Evolutionary conservation across 2,113 vertebrate species (phyloP), one percentile per base, ranked within the genome.

Genomic region (Salminus brasiliensis): DNA sequence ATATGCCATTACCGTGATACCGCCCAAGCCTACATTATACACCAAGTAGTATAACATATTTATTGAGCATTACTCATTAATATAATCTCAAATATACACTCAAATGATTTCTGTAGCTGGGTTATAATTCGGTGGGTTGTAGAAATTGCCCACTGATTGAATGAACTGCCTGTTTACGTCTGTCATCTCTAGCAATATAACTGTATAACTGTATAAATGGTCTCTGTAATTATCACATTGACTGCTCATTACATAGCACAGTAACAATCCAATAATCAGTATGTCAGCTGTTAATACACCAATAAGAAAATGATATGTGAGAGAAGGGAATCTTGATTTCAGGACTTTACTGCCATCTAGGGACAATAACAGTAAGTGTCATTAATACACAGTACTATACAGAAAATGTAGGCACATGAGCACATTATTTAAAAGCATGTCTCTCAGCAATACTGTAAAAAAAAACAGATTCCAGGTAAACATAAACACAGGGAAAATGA

Each of bases 321-420:
- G 11, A 21, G n/a, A 34, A 25, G 0, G 12, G 16, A 4, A 5
- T 1, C 34, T 70, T 45, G 3, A 41, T 32, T 9, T 57, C 52
- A 23, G 43, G 29, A 39, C 65, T 62, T 70, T 62, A 69, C 27
- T 75, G 72, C 79, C 79, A 81, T 75, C 79, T 81, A 62, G 72
- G 34, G 79, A 49, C 41, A 70, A 52, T 16, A 68, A 32, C 10
- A 30, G n/a, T 32, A 23, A 74, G 9, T 60, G 18, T 29, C 25
- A 29, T 4, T 62, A 16, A 32, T 5, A 3, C 3, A 23, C 23
- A 55, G 2, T 49, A 12, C 52, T 8, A 10, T 25, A 55, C 47
- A 5, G 47, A 4, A 2, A 8, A 1, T n/a, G 1, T 23, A n/a
- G n/a, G n/a, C n/a, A n/a, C n/a, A n/a, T n/a, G n/a, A n/a, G n/a